phyloP scores from a whole-genome alignment of 1,140 invertebrate species.

The Drosophila lini region DNA sequence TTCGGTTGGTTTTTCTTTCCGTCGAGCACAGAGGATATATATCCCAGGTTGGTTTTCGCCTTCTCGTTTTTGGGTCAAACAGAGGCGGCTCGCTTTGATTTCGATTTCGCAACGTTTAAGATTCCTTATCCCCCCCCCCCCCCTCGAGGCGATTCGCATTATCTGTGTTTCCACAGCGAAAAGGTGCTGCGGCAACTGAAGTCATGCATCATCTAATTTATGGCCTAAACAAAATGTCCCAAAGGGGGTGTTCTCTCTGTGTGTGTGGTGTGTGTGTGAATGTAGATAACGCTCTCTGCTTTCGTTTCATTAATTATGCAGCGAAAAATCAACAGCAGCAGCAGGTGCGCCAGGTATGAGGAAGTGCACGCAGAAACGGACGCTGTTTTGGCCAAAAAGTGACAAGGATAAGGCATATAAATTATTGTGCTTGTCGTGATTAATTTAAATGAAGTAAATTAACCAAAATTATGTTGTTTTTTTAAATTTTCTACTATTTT shows the following conservation, averaged over 20 bases:
- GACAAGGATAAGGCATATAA: constrained; percentile 10
- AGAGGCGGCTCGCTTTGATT: constrained; percentile 41
- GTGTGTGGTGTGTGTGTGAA: not conserved
- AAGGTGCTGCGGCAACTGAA: constrained; percentile 3
- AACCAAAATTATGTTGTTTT: not conserved
- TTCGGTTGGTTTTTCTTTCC: constrained; percentile 5
- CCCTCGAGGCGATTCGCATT: constrained; percentile 35
- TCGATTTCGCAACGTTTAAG: constrained; percentile 22
- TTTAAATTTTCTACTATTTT: not conserved
- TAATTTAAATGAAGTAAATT: constrained; percentile 1
- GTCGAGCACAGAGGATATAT: not conserved
- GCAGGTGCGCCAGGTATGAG: constrained; percentile 13
- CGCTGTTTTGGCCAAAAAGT: constrained; percentile 5
- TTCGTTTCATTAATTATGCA: constrained; percentile 76
- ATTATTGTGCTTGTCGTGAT: constrained; percentile 1
- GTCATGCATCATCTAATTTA: constrained; percentile 54
- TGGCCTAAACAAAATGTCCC: constrained; percentile 26
- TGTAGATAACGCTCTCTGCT: constrained; percentile 28
- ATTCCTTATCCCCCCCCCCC: constrained; percentile 19
- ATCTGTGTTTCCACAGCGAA: constrained; percentile 31
- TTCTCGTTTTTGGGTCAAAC: constrained; percentile 24
- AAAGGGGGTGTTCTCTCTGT: not conserved
- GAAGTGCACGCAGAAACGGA: not conserved
- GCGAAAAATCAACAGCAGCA: constrained; percentile 55
- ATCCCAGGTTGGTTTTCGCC: constrained; percentile 29